Base-by-base conservation (phyloP, 37 sponge, comb jelly and placozoan genomes). In the Beroe ovata region DNA sequence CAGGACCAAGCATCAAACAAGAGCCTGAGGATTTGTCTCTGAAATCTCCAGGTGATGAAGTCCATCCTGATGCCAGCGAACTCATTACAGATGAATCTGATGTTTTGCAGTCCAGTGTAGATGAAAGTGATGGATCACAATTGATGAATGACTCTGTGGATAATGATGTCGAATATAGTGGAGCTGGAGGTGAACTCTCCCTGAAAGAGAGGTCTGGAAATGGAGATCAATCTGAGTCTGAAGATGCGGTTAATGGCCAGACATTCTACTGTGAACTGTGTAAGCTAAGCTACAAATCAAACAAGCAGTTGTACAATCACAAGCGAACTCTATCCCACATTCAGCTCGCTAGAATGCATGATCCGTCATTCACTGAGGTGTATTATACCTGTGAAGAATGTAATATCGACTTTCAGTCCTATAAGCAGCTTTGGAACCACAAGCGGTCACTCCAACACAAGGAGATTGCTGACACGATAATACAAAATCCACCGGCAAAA, bases 271-370 rank as follows among this genome's bases (percentile, higher is more conserved):
- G 84, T 77, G 47, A 77, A 23, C 54, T 77, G 47, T 77, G 84
- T 40, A 39, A 77, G 18, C 54, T 77, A 0, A 42, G 22, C 26
- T 77, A 42, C 28, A 77, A 77, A 77, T 77, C 84, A n/a, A 33
- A 77, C 47, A 77, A 77, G 41, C 84, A 77, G 47, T 35, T 77
- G 35, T 77, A 77, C 84, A 77, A 77, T 54, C 84, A 77, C 47
- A 77, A 77, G 29, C 35, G 84, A 40, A 77, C 84, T 26, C 28
- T 77, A 25, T 39, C 84, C 25, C 84, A 77, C 84, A 77, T 77
- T 23, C 84, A 77, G 28, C 84, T 77, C 25, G 42, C 84, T n/a
- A 77, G 33, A 54, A 77, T 32, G 54, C 25, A 42, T 23, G 84
- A 77, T 77, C 84, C 84, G 0, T 11, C 47, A 8, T 42, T 42